Evolutionary conservation across 2,113 vertebrate species (phyloP).

Genomic region (Scytalopus superciliaris): DNA sequence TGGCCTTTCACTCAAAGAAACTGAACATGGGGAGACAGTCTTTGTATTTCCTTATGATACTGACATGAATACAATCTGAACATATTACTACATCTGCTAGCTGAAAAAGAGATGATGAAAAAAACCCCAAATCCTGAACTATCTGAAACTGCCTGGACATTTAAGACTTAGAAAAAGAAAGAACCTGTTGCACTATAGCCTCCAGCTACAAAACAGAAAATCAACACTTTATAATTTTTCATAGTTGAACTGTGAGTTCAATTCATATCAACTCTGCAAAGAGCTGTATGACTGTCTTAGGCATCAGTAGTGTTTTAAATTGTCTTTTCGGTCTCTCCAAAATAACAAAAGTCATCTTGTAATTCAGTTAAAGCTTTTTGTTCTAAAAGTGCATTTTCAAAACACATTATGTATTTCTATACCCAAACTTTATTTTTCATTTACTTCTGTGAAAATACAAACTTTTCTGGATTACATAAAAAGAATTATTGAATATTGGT

Average conservation of each 20-base stretch:
- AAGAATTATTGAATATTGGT: neutral
- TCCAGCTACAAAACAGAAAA: neutral
- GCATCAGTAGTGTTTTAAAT: neutral
- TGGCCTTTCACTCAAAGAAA: neutral
- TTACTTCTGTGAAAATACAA: neutral
- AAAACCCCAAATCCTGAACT: neutral
- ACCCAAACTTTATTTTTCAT: neutral
- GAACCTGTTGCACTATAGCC: neutral
- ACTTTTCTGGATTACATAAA: neutral
- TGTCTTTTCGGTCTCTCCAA: neutral
- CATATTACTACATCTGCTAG: neutral
- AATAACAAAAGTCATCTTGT: neutral
- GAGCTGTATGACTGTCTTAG: neutral
- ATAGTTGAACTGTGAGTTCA: neutral
- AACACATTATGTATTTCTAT: neutral
- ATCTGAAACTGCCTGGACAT: neutral
- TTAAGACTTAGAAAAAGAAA: neutral
- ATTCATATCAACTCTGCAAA: neutral
- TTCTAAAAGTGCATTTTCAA: neutral
- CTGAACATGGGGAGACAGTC: neutral
- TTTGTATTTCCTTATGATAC: neutral
- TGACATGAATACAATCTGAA: neutral
- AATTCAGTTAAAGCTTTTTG: neutral
- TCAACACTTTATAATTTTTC: neutral
- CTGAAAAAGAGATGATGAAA: neutral